Conservation (phyloP, 2,888 invertebrate species). For the Drosophila tanythrix region DNA sequence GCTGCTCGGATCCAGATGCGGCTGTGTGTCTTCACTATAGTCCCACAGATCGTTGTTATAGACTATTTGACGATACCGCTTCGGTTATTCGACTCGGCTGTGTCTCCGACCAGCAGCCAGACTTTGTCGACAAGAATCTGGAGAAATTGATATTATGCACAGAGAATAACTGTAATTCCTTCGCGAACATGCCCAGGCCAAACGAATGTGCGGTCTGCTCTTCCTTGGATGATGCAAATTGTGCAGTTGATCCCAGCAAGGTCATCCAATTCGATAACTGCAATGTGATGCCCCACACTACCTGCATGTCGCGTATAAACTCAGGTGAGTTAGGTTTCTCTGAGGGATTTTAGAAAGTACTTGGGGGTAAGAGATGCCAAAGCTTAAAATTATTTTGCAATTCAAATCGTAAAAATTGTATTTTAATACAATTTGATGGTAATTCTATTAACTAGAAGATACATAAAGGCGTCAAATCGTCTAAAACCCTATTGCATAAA, state of each 20-base stretch:
- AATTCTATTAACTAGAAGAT: too few species aligned
- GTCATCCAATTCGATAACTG: slow-evolving; percentile 49
- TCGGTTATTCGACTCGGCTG: slow-evolving; percentile 70
- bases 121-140: slow-evolving; percentile 46
- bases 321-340: slow-evolving; percentile 48
- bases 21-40: slow-evolving; percentile 54
- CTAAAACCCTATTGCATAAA: too few species aligned
- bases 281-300: slow-evolving; percentile 64
- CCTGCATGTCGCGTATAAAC: slow-evolving; percentile 69
- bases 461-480: too few species aligned
- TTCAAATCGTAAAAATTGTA: not conserved
- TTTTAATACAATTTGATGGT: not conserved
- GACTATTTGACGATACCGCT: slow-evolving; percentile 47
- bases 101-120: slow-evolving; percentile 51
- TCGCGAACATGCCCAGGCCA: slow-evolving; percentile 57
- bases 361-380: not conserved
- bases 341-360: not conserved
- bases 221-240: slow-evolving; percentile 66
- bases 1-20: slow-evolving; percentile 42
- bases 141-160: slow-evolving; percentile 62
- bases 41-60: slow-evolving; percentile 68
- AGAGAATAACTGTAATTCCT: slow-evolving; percentile 69
- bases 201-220: slow-evolving; percentile 69
- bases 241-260: slow-evolving; percentile 66
- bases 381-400: not conserved